phyloP scores from a whole-genome alignment of 2,888 invertebrate genomes.

The Hoplodrina blanda region DNA sequence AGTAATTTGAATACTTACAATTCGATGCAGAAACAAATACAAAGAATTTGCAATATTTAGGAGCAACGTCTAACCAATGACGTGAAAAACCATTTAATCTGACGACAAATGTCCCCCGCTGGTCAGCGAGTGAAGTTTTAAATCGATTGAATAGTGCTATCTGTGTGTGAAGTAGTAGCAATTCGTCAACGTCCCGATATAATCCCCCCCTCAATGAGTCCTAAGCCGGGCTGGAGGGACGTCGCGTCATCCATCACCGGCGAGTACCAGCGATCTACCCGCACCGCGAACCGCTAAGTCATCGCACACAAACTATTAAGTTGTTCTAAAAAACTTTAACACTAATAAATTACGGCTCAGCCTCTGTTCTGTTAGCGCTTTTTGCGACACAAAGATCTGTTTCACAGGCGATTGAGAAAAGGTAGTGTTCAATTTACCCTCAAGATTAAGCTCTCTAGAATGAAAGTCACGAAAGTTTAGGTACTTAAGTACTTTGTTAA shows the following conservation, averaged over 20 bases:
- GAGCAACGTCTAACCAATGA: slow-evolving; percentile 23
- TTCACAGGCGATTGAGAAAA: slow-evolving; percentile 36
- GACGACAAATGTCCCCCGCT: slow-evolving; percentile 68
- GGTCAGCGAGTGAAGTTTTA: slow-evolving; percentile 80
- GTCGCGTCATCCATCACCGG: slow-evolving; percentile 86
- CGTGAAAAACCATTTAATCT: slow-evolving; percentile 67
- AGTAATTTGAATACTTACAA: slow-evolving; percentile 6
- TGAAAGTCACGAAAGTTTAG: slow-evolving; percentile 11
- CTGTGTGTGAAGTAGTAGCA: slow-evolving; percentile 82
- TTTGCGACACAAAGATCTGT: slow-evolving; percentile 19
- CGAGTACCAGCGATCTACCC: slow-evolving; percentile 70
- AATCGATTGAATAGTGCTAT: slow-evolving; percentile 86
- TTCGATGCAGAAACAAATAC: slow-evolving; percentile 7
- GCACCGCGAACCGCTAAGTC: slow-evolving; percentile 74
- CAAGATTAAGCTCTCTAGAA: slow-evolving; percentile 18
- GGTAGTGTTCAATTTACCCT: slow-evolving; percentile 22
- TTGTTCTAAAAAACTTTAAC: slow-evolving; percentile 68
- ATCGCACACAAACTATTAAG: slow-evolving; percentile 72
- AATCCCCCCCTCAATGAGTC: slow-evolving; percentile 88
- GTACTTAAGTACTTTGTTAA: slow-evolving; percentile 1
- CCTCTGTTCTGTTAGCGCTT: slow-evolving; percentile 25
- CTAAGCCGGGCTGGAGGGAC: slow-evolving; percentile 83
- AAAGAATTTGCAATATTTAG: slow-evolving; percentile 12
- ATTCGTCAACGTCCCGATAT: slow-evolving; percentile 88
- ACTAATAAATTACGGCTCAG: slow-evolving; percentile 53